phyloP scores from a whole-genome alignment of 2,888 invertebrate species.

The Disparrhopalites patrizii region DNA sequence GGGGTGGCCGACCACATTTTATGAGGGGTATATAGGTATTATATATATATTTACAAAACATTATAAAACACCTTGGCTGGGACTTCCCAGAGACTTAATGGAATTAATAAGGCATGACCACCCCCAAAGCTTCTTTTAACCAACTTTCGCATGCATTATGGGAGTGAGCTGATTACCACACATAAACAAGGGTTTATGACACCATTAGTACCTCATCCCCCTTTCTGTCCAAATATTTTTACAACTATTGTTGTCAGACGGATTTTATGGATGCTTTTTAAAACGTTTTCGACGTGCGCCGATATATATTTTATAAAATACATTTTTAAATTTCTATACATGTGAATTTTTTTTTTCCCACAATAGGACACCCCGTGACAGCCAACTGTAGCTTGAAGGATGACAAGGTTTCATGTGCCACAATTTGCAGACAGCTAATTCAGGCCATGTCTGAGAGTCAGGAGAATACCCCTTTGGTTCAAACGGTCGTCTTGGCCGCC shows the following conservation, averaged over 20 bases:
- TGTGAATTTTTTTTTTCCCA: background rate
- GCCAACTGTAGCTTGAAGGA: constrained; percentile 43
- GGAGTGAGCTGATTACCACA: no score
- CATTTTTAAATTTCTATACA: constrained; percentile 1
- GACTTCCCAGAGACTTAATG: no score
- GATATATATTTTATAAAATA: background rate
- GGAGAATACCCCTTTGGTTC: constrained; percentile 44
- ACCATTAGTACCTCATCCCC: background rate
- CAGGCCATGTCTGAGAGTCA: constrained; percentile 45
- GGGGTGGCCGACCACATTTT: no score
- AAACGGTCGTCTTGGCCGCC: constrained; percentile 46
- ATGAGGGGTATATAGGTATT: no score
- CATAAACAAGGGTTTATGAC: no score
- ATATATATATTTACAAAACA: no score
- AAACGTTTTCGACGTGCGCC: no score
- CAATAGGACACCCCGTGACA: constrained; percentile 44
- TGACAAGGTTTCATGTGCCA: constrained; percentile 42
- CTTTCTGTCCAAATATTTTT: background rate
- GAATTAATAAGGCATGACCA: no score
- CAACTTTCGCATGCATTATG: no score
- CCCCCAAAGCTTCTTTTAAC: no score
- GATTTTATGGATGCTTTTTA: no score
- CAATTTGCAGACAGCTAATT: constrained; percentile 45
- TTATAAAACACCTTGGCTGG: no score
- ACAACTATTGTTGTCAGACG: background rate